Evolutionary conservation across 1,140 invertebrate species (phyloP).

Genomic region (Ostrea denselamellosa): DNA sequence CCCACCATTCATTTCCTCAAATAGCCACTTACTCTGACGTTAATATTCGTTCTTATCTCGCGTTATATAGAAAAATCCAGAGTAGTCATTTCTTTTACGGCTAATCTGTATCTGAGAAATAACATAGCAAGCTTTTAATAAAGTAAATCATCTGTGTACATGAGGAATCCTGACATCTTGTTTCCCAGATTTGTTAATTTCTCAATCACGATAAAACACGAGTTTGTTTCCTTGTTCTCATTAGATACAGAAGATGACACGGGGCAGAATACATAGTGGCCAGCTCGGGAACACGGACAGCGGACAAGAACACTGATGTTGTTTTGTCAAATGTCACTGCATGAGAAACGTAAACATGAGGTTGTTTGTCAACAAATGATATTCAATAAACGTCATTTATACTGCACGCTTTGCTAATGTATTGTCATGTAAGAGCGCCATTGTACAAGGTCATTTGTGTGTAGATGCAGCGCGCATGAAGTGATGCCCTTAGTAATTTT

Average conservation of each 20-base stretch:
- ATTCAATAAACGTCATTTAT: slow-evolving; percentile 13
- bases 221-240: background rate
- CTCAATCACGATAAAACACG: slow-evolving; percentile 14
- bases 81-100: background rate
- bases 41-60: background rate
- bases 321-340: slow-evolving; percentile 31
- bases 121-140: background rate
- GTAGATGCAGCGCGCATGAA: background rate
- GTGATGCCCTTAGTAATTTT: background rate
- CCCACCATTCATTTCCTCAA: background rate
- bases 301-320: background rate
- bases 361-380: slow-evolving; percentile 22
- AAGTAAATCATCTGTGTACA: slow-evolving; percentile 4
- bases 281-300: background rate
- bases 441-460: background rate
- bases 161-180: slow-evolving; percentile 1
- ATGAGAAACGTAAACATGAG: background rate
- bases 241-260: slow-evolving; percentile 24
- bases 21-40: background rate
- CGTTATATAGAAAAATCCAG: background rate
- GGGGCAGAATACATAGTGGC: background rate
- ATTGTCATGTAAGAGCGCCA: background rate
- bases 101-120: background rate
- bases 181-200: background rate
- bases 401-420: background rate